Conservation (phyloP, 64 coral and sea anemone species). For the Anthopleura sola region DNA sequence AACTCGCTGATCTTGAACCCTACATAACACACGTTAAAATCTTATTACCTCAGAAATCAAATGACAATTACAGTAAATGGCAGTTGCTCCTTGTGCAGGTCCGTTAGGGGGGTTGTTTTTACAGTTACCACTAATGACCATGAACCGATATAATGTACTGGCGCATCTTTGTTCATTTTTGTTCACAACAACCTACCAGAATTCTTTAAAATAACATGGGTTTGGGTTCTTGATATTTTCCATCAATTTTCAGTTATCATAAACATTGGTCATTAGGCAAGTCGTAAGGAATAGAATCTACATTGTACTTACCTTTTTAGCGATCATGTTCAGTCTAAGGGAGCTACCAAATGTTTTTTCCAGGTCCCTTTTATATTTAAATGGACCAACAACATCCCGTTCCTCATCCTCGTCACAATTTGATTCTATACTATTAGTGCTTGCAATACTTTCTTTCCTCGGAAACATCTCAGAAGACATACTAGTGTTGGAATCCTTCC, state of each 20-base stretch:
- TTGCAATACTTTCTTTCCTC: slow-evolving; percentile 90
- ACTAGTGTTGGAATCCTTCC: slow-evolving; percentile 58
- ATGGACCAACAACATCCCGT: slow-evolving; percentile 70
- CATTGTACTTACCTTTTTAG: slow-evolving; percentile 38
- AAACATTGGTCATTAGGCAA: too few species aligned
- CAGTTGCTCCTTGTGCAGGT: neutral
- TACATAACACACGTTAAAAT: neutral
- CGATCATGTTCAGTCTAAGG: slow-evolving; percentile 43
- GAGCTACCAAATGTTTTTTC: slow-evolving; percentile 70
- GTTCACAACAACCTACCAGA: too few species aligned
- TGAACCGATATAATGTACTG: too few species aligned
- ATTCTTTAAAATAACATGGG: too few species aligned
- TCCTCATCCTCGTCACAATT: slow-evolving; percentile 80
- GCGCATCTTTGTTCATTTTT: too few species aligned
- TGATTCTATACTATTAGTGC: slow-evolving; percentile 77
- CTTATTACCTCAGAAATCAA: neutral
- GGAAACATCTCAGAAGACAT: neutral
- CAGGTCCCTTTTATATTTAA: slow-evolving; percentile 73
- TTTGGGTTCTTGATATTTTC: too few species aligned
- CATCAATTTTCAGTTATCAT: too few species aligned
- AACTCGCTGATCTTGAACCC: slow-evolving; percentile 72
- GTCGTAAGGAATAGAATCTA: too few species aligned
- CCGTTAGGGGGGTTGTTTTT: too few species aligned
- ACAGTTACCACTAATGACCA: too few species aligned
- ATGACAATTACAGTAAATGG: neutral